Base-by-base conservation (phyloP, 2,113 vertebrate genomes). In the Oxygymnocypris stewartii region DNA sequence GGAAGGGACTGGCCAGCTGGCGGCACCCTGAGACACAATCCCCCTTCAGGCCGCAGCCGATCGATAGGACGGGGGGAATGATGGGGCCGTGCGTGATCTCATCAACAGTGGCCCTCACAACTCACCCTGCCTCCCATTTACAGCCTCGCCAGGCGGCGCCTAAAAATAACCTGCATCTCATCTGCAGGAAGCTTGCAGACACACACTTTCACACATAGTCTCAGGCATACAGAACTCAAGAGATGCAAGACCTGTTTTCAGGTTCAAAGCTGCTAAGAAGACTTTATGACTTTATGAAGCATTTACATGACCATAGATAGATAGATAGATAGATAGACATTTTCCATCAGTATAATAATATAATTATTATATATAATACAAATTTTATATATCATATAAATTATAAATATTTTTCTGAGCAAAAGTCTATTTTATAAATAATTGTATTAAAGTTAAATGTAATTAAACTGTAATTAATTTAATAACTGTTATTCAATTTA, bases 131-230 rank as follows among this genome's bases (percentile, higher is more conserved):
- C 73, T 77, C 51, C 78, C 78, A 86, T 83, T 88, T 86, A 83
- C 87, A 86, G 74, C 59, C 71, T 78, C 59, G 74, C 85, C 78
- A 69, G 85, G 83, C 84, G 28, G 87, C 63, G 14, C 77, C 84
- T 85, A 88, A 88, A 88, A 88, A 88, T 88, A 88, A 85, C 84
- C 49, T 10, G 40, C 42, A 63, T 51, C 57, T 63, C 87, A 85
- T 80, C 87, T 86, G 84, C 73, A 69, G 78, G 63, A 75, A 59
- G 86, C 20, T 42, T 65, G n/a, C 76, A 35, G 40, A 82, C 83
- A 82, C 78, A 54, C 83, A 63, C 49, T 42, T 49, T 51, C 49
- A 28, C 67, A 82, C 37, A 6, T 73, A 73, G 54, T 76, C 51
- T 87, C 13, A 9, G 61, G 10, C 47, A 23, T 12, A 51, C 78